Base-by-base conservation (phyloP, 2,113 vertebrate genomes). In the Thunnus maccoyii region DNA sequence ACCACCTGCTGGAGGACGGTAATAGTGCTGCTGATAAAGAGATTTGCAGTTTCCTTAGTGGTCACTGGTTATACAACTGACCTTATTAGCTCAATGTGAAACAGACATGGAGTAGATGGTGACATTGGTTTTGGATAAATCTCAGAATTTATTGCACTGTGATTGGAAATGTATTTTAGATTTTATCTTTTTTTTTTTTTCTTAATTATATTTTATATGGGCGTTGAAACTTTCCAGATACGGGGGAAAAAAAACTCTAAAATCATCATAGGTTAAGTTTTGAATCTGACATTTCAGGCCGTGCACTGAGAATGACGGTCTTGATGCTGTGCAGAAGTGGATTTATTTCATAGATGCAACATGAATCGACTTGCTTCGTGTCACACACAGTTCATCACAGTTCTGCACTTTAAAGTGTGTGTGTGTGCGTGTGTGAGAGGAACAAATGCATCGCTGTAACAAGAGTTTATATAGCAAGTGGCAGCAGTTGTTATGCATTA, bases 71-170 rank as follows among this genome's bases (percentile, higher is more conserved):
- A 30, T 30, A 3, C 4, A 50, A 2, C 78, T 52, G 72, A 76
- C 70, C 46, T 36, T 58, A 36, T 36, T 58, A 36, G 63, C 46
- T 84, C 72, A 32, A 20, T 50, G 69, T 79, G 20, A 75, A 60
- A 74, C 46, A 58, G 52, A 61, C 47, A 73, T 76, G 18, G 36
- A 47, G 14, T 41, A 55, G 3, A 70, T 16, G 67, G 16, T 68
- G 30, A 62, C 68, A 47, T 51, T 73, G 5, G 55, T 22, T 82
- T 62, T 54, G 36, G 41, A 76, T 77, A 67, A 77, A 77, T 87
- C 64, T 79, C 64, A 16, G 55, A 86, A 86, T 90, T 84, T 79
- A 85, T 93, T 93, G 92, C 93, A 93, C 91, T 94, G 89, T 88
- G 84, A 89, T 89, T 76, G 52, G 50, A 82, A 82, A 74, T 88